Conservation (phyloP, 2,797 vertebrate species). For the Carcharodon carcharias region DNA sequence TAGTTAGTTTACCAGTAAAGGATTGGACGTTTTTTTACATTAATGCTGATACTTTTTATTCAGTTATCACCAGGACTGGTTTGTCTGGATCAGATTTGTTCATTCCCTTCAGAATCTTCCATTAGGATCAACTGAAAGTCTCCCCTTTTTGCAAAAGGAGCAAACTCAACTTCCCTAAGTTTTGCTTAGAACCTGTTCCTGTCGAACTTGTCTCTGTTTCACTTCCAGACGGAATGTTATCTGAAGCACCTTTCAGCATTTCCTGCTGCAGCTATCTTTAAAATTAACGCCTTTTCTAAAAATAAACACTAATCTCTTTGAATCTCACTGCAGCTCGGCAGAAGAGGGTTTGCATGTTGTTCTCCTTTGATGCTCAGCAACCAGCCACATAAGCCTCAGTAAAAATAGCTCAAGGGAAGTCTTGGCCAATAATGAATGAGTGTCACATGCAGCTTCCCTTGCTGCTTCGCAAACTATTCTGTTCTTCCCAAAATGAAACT, state of each 20-base stretch:
- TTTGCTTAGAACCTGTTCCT: background rate
- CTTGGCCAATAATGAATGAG: background rate
- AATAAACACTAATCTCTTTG: background rate
- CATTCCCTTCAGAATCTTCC: background rate
- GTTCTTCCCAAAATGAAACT: background rate
- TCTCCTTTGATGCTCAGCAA: background rate
- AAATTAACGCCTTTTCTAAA: background rate
- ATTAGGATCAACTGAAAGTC: background rate
- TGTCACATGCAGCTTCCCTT: background rate
- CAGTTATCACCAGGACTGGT: background rate
- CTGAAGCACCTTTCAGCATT: background rate
- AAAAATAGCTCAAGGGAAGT: background rate
- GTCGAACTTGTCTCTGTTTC: background rate
- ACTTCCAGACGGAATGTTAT: background rate
- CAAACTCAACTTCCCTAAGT: too few relatives aligned
- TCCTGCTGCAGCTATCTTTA: slow-evolving; percentile 18
- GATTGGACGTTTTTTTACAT: background rate
- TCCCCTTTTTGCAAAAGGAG: background rate
- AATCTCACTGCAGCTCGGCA: background rate
- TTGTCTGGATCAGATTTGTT: background rate
- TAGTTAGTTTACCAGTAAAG: background rate
- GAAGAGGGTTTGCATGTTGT: background rate
- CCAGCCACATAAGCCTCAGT: background rate
- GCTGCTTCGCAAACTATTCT: background rate
- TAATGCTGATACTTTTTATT: background rate